A percentile compares a stretch with the other conserved stretches of the same genome.
phyloP scores from a whole-genome alignment of 2,888 invertebrate species.

The Atethmia centrago region DNA sequence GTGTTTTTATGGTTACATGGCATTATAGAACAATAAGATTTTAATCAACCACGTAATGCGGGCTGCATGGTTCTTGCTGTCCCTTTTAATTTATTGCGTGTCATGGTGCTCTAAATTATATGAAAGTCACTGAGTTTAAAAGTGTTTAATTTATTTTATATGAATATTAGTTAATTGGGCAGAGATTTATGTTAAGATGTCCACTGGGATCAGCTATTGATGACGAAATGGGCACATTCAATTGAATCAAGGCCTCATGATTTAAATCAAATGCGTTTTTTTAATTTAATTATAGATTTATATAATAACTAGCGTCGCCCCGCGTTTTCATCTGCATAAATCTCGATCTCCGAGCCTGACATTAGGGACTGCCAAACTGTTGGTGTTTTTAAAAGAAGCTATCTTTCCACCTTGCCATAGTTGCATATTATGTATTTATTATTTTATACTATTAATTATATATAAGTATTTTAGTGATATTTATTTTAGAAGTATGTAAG shows the following conservation, averaged over 20 bases:
- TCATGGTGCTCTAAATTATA: conserved; percentile 48
- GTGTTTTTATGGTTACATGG: conserved; percentile 70
- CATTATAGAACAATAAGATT: conserved; percentile 72
- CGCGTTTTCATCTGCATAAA: no score
- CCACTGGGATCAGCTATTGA: not conserved
- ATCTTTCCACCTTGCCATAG: no score
- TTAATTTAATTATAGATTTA: no score
- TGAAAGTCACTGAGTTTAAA: conserved; percentile 11
- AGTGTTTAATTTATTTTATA: not conserved
- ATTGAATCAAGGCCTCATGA: not conserved
- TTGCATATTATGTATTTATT: no score
- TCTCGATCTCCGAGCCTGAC: no score
- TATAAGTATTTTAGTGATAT: no score
- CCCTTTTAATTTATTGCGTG: conserved; percentile 51
- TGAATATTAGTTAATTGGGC: not conserved
- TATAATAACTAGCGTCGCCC: no score
- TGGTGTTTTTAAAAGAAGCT: no score
- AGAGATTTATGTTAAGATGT: not conserved
- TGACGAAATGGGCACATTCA: not conserved
- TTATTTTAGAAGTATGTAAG: no score
- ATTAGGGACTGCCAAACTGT: no score
- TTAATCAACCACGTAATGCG: conserved; percentile 64
- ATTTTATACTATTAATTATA: no score
- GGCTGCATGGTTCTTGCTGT: conserved; percentile 40
- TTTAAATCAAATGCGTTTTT: no score